These are phyloP conservation scores for Rhopalosiphum padi DNA, from an alignment of 1,140 invertebrate species.

Conservation along the genomic window DNA sequence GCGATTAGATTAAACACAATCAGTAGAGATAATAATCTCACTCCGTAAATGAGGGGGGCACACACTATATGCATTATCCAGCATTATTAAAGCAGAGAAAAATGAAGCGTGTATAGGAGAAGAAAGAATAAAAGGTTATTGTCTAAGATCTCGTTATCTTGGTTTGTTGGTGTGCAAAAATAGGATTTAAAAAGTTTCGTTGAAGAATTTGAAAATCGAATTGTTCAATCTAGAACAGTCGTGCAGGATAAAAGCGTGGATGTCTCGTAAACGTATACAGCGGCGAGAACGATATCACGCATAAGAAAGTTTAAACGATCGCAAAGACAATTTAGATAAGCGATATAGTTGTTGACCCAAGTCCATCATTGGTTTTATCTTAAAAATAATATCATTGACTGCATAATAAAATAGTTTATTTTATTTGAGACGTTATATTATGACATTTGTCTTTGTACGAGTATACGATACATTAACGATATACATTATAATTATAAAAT, in stretches of 20 bases:
- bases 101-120: not conserved
- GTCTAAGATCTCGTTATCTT: not conserved
- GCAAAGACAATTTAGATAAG: slow-evolving; percentile 15
- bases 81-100: not conserved
- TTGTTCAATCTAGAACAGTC: not conserved
- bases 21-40: not conserved
- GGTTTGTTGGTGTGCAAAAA: slow-evolving; percentile 22
- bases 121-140: not conserved
- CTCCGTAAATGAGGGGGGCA: not conserved
- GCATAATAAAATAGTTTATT: not conserved
- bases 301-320: slow-evolving; percentile 26
- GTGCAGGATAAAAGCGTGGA: not conserved
- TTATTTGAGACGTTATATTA: not conserved
- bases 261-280: slow-evolving; percentile 20
- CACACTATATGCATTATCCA: not conserved
- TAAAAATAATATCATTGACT: not conserved
- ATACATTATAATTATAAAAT: no score
- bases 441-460: not conserved
- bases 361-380: not conserved
- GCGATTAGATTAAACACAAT: not conserved
- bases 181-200: slow-evolving; percentile 40
- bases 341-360: not conserved
- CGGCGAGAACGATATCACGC: not conserved
- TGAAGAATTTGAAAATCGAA: not conserved
- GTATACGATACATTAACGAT: no score